These are phyloP conservation scores for Neoitamus cyanurus DNA, from an alignment of 2,888 invertebrate genomes.

Conservation along the genomic window DNA sequence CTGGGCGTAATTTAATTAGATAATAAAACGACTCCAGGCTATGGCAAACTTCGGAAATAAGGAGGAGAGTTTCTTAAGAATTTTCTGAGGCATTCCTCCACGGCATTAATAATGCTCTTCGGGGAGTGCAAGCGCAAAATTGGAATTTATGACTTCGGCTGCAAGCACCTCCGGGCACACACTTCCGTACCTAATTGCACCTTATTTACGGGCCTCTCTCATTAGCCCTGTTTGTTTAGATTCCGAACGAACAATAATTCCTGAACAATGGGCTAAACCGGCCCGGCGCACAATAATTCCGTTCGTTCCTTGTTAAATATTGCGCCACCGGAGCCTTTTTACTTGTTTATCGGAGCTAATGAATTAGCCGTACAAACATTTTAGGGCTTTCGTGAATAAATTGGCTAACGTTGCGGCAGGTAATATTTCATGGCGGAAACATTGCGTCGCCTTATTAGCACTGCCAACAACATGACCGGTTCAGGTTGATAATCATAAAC, in stretches of 20 bases:
- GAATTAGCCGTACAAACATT: background rate
- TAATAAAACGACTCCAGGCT: background rate
- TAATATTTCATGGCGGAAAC: background rate
- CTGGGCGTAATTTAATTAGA: background rate
- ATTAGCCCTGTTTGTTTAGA: slow-evolving; percentile 1
- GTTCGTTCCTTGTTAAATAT: background rate
- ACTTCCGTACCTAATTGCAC: slow-evolving; percentile 12
- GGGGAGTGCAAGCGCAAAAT: background rate
- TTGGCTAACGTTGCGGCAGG: background rate
- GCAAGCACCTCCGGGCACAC: background rate
- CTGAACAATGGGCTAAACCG: background rate
- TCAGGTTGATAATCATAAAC: background rate
- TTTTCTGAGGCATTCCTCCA: background rate
- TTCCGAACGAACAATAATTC: background rate
- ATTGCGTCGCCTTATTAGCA: background rate
- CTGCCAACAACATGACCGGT: background rate
- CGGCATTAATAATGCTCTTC: background rate
- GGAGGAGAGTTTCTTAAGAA: background rate
- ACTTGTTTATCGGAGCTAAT: background rate
- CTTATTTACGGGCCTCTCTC: background rate
- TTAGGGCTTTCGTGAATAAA: background rate
- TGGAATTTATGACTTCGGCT: slow-evolving; percentile 4
- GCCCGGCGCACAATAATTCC: background rate
- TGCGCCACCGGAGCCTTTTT: background rate
- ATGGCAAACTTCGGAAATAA: background rate